Base-by-base conservation (phyloP, 2,888 invertebrate species). In the Agapostemon virescens region DNA sequence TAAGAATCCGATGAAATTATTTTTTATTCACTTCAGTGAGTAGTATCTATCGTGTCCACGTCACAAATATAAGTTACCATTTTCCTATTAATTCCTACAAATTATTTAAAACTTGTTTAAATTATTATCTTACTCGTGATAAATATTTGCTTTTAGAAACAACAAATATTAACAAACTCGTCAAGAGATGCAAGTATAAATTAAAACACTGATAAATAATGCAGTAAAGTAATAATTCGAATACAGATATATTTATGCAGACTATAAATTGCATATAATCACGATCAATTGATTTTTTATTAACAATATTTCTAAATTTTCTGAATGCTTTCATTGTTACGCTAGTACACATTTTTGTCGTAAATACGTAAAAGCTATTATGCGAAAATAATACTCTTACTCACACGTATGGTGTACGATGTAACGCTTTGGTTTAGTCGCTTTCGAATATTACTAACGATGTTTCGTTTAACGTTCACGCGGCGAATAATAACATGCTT, bases 1-100 rank as follows among this genome's bases (percentile, higher is more conserved):
- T 23, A 58, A 26, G 45, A 70, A 49, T 77, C 67, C 40, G 58
- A 20, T 38, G 17, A 23, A 66, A 58, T 49, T 64, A 79, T 20
- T 45, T 45, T 20, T 45, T 52, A 70, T 67, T 36, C 66, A 15
- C 49, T 49, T 38, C 23, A 30, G 11, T 75, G 45, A 5, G 58
- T 5, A 30, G 61, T 9, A 49, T 20, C 15, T 33, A 20, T 26
- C 26, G 4, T 55, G 55, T 55, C 26, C 64, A 15, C 36, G n/a
- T 36, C 38, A 15, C 9, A 1, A 23, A 15, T 33, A 11, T 3
- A n/a, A 33, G 7, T n/a, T 45, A 20, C 20, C 7, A 11, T 33
- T 33, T 15, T 68, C 61, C 30, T 33, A 20, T 61, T 30, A 17
- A 30, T 20, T 33, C 33, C 9, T 20, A 17, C 20, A 3, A 20